These are phyloP conservation scores for Eubasilissa regina DNA, from an alignment of 1,140 invertebrate species.

Conservation along the genomic window DNA sequence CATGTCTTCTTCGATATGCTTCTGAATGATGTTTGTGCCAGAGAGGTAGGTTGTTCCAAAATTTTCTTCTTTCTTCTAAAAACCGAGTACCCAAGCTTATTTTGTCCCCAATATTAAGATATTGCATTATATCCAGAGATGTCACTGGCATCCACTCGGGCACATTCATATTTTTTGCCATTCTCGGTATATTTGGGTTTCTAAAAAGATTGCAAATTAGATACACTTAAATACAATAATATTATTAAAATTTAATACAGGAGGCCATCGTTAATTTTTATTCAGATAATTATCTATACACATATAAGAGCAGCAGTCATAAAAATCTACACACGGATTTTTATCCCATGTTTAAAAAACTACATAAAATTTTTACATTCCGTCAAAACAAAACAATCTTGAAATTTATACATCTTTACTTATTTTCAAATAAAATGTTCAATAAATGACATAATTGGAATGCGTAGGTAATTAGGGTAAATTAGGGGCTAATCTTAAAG, in stretches of 20 bases:
- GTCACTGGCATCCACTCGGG: constrained; percentile 46
- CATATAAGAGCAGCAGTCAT: too few species aligned
- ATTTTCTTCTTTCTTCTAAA: constrained; percentile 46
- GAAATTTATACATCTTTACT: too few species aligned
- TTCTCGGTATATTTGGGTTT: constrained; percentile 36
- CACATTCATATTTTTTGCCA: background rate
- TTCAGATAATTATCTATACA: too few species aligned
- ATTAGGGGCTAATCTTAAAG: too few species aligned
- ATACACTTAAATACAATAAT: background rate
- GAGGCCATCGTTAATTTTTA: background rate
- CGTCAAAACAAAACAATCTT: too few species aligned
- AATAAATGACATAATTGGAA: too few species aligned
- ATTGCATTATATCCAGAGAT: constrained; percentile 44
- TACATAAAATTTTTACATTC: too few species aligned
- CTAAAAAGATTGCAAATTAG: constrained; percentile 30
- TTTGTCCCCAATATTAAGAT: constrained; percentile 44
- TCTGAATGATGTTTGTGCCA: constrained; percentile 47
- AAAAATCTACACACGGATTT: too few species aligned
- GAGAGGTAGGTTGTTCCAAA: constrained; percentile 49
- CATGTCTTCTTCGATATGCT: constrained; percentile 15
- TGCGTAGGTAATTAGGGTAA: too few species aligned
- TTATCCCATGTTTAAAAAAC: too few species aligned
- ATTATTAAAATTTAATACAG: background rate
- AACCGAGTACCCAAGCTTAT: constrained; percentile 26
- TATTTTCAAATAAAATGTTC: too few species aligned